Conservation (phyloP, 2,113 vertebrate species). For the Illadopsis cleaveri region DNA sequence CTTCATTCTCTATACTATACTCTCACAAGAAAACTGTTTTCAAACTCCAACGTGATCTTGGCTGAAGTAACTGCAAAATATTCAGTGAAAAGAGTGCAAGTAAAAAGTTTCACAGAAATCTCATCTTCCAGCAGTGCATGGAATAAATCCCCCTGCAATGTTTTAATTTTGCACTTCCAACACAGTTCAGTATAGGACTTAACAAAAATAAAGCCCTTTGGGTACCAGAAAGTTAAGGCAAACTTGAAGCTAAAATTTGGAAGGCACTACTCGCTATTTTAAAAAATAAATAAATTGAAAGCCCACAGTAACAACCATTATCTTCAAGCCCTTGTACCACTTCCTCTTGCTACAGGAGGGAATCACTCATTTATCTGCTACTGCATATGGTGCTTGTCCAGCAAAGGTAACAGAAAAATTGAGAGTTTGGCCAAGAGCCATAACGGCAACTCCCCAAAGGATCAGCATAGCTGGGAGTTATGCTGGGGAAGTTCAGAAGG, state of each 20-base stretch:
- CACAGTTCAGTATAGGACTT: not conserved
- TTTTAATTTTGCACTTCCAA: not conserved
- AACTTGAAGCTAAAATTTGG: not conserved
- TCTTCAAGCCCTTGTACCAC: not conserved
- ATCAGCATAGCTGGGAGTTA: not conserved
- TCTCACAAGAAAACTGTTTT: not conserved
- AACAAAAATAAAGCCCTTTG: not conserved
- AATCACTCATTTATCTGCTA: not conserved
- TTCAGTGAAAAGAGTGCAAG: not conserved
- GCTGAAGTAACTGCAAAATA: not conserved
- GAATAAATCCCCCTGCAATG: not conserved
- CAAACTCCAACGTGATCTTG: not conserved
- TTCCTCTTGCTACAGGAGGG: not conserved
- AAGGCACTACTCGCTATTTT: not conserved
- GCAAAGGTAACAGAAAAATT: conserved; percentile 1
- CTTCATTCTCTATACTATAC: not conserved
- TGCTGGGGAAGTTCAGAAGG: not conserved
- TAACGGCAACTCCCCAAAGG: not conserved
- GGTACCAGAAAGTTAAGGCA: not conserved
- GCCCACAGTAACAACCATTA: not conserved
- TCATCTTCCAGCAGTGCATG: not conserved
- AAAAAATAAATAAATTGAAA: not conserved
- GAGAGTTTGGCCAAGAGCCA: not conserved
- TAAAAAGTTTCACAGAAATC: not conserved
- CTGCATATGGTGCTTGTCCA: not conserved